Conservation (phyloP, 2,113 vertebrate genomes). For the Peromyscus leucopus region DNA sequence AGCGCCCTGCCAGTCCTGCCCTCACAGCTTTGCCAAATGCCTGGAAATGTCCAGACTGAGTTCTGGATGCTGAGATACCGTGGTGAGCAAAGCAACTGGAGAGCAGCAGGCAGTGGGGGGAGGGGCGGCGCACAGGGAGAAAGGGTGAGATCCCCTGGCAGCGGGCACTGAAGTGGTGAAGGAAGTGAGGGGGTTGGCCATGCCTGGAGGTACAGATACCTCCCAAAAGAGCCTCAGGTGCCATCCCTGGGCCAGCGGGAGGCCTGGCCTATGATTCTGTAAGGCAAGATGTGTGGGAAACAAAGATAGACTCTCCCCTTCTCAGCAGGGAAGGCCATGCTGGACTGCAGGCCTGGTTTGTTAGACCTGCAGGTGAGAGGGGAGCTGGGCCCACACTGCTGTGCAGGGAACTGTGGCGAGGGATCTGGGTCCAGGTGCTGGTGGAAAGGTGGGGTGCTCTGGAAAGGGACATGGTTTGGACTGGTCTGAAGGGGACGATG, state of each 20-base stretch:
- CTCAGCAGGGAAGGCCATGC: background rate
- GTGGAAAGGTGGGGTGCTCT: background rate
- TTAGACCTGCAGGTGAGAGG: rapidly evolving
- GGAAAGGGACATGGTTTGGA: background rate
- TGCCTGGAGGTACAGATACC: background rate
- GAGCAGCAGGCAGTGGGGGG: background rate
- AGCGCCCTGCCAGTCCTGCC: background rate
- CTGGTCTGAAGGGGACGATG: background rate
- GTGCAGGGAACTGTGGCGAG: too few species aligned
- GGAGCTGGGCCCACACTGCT: background rate
- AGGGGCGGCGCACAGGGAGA: background rate
- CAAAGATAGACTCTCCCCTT: background rate
- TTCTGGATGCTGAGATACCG: background rate
- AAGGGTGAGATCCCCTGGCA: too few species aligned
- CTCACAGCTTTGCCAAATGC: background rate
- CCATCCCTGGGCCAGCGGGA: background rate
- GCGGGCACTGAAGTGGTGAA: background rate
- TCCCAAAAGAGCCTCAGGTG: background rate
- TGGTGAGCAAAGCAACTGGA: background rate
- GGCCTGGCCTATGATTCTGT: background rate
- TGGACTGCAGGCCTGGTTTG: background rate
- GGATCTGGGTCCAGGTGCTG: background rate
- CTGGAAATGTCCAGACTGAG: background rate
- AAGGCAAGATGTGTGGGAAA: background rate
- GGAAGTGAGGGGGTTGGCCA: background rate